Evolutionary conservation across 2,113 vertebrate species (phyloP).

Genomic region (Aix galericulata): DNA sequence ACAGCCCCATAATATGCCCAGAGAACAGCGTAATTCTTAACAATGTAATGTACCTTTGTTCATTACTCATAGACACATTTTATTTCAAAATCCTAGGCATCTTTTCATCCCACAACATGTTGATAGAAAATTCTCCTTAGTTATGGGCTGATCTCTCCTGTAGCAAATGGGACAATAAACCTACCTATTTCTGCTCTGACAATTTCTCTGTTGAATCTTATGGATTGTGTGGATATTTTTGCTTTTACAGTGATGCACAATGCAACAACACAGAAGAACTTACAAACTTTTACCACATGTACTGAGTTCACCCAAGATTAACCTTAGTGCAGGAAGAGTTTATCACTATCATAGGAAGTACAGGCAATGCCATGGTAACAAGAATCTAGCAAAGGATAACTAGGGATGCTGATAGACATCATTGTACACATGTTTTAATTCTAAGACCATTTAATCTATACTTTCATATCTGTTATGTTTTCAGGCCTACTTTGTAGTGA

Average conservation of each 20-base stretch:
- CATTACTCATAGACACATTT: fast-evolving
- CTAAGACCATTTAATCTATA: neutral
- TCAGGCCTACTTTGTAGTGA: neutral
- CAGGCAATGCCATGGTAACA: neutral
- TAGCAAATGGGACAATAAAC: neutral
- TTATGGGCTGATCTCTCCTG: neutral
- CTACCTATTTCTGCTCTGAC: neutral
- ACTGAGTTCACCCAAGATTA: neutral
- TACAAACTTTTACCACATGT: neutral
- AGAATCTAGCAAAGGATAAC: neutral
- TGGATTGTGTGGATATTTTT: neutral
- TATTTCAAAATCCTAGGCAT: neutral
- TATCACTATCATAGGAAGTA: neutral
- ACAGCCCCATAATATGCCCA: neutral
- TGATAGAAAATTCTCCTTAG: neutral
- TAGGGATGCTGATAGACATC: neutral
- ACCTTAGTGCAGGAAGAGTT: neutral
- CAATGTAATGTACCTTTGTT: neutral
- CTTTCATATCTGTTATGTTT: neutral
- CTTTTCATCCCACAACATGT: neutral
- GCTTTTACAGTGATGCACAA: neutral
- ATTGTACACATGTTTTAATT: neutral
- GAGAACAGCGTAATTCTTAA: neutral
- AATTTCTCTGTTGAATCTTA: neutral
- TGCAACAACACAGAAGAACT: neutral